These are phyloP conservation scores for Odontesthes bonariensis DNA, from an alignment of 2,113 vertebrate species.

Conservation along the genomic window DNA sequence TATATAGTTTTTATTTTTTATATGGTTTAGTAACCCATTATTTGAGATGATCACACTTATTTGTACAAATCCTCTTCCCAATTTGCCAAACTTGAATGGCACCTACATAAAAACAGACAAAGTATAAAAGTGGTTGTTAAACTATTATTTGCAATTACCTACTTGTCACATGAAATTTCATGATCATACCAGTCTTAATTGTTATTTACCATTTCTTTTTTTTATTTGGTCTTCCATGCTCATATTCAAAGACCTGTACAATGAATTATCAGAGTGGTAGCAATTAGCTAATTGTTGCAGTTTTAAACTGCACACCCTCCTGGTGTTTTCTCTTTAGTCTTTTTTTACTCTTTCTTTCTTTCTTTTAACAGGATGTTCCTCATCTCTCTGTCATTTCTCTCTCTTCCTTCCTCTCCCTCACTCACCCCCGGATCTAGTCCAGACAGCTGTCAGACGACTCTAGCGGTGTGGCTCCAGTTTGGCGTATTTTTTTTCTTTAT, in stretches of 20 bases:
- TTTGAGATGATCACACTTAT: constrained; percentile 4
- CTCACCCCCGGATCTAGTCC: constrained; percentile 70
- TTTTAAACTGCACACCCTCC: constrained; percentile 15
- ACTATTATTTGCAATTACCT: too few species aligned
- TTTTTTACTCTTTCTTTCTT: constrained; percentile 22
- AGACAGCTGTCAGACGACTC: constrained; percentile 72
- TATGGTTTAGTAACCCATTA: too few species aligned
- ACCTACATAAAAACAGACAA: neutral
- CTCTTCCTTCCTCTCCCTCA: constrained; percentile 60
- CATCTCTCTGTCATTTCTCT: constrained; percentile 62
- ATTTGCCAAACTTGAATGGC: neutral
- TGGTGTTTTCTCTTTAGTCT: neutral
- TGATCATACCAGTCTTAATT: neutral
- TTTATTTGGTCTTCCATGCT: too few species aligned
- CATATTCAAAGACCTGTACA: neutral
- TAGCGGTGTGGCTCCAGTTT: constrained; percentile 57
- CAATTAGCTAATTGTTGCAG: neutral
- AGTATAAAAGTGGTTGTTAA: neutral
- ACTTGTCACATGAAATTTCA: neutral
- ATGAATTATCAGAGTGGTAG: neutral
- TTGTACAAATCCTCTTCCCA: neutral
- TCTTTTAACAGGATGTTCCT: constrained; percentile 58
- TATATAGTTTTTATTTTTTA: too few species aligned
- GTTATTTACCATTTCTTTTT: too few species aligned
- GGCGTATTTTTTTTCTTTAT: constrained; percentile 48